phyloP scores from a whole-genome alignment of 2,888 invertebrate species.

The Phyto melanocephala region DNA sequence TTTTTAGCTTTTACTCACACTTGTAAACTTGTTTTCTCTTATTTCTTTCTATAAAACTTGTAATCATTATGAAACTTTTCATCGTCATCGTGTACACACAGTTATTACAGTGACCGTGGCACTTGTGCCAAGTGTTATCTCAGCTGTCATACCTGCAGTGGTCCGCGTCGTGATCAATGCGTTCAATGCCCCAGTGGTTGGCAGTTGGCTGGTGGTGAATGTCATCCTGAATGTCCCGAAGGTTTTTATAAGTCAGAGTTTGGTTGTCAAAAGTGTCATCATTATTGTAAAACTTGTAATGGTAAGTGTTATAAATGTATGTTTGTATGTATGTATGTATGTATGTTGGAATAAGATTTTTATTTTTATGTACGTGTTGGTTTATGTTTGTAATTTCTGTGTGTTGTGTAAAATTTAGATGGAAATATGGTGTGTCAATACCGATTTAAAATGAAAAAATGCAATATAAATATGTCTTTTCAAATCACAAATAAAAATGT shows the following conservation, averaged over 20 bases:
- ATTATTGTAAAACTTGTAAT: constrained; percentile 91
- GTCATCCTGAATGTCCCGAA: constrained; percentile 91
- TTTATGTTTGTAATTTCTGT: background rate
- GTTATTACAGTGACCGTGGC: constrained; percentile 92
- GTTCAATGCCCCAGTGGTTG: constrained; percentile 89
- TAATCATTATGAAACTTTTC: background rate
- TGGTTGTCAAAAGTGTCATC: constrained; percentile 93
- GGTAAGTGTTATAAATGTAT: constrained; percentile 80
- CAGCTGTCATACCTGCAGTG: constrained; percentile 91
- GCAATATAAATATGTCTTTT: too few species aligned
- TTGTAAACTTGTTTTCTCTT: background rate
- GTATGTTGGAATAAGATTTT: background rate
- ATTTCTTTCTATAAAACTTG: background rate
- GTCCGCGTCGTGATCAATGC: constrained; percentile 90
- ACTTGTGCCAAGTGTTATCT: constrained; percentile 90
- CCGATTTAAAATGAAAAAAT: background rate
- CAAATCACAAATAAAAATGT: too few species aligned
- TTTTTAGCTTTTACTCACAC: constrained; percentile 9
- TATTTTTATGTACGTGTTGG: constrained; percentile 2
- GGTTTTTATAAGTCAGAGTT: constrained; percentile 90
- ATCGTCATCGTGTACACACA: constrained; percentile 72
- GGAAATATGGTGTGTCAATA: constrained; percentile 21
- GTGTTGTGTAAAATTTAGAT: background rate
- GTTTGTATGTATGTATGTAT: background rate
- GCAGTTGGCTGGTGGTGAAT: constrained; percentile 90